Evolutionary conservation across 2,888 invertebrate species (phyloP).

Genomic region (Eupeodes luniger): DNA sequence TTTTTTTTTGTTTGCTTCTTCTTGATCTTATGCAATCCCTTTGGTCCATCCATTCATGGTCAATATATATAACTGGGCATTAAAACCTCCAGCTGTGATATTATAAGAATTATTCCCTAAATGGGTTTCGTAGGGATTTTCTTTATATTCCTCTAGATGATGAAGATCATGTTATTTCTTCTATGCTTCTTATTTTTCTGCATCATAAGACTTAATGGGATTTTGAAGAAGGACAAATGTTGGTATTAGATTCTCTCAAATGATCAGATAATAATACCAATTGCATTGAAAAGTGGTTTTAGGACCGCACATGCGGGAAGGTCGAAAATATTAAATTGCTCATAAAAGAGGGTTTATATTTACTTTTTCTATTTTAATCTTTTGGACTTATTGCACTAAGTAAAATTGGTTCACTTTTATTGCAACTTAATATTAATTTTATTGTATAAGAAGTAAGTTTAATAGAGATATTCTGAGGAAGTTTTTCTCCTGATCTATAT

Average conservation of each 20-base stretch:
- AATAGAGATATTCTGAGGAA: too few relatives aligned
- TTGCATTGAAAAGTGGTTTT: slow-evolving; percentile 40
- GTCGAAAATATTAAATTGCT: not conserved
- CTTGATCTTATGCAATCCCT: slow-evolving; percentile 30
- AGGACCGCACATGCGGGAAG: slow-evolving; percentile 17
- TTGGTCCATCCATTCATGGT: slow-evolving; percentile 52
- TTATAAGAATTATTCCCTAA: slow-evolving; percentile 59
- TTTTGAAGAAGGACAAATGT: slow-evolving; percentile 29
- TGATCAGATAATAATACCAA: slow-evolving; percentile 62
- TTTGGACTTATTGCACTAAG: too few relatives aligned
- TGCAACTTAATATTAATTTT: not conserved
- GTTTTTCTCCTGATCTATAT: not conserved
- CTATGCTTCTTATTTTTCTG: not conserved
- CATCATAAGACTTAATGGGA: slow-evolving; percentile 9
- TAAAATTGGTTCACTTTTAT: slow-evolving; percentile 1
- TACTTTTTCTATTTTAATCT: not conserved
- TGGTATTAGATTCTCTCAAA: slow-evolving; percentile 30
- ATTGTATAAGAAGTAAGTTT: not conserved
- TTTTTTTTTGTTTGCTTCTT: too few relatives aligned
- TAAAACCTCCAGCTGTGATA: slow-evolving; percentile 66
- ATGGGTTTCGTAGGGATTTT: slow-evolving; percentile 43
- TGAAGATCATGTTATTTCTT: slow-evolving; percentile 16
- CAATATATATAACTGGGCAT: slow-evolving; percentile 42
- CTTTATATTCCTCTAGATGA: not conserved
- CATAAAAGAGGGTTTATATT: not conserved